phyloP scores from a whole-genome alignment of 2,113 vertebrate species.

The Hyaena hyaena region DNA sequence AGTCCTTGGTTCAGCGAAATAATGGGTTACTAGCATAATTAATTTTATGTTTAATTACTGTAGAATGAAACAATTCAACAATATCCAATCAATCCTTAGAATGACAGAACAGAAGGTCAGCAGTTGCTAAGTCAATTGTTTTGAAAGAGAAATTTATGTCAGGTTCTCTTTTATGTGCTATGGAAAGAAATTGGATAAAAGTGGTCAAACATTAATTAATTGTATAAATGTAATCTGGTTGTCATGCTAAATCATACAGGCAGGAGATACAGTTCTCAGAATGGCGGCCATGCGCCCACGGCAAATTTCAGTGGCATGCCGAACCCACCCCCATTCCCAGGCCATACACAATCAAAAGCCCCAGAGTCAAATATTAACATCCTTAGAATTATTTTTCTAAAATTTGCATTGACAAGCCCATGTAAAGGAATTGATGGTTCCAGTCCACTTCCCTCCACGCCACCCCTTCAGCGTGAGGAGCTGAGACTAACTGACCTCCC shows the following conservation, averaged over 20 bases:
- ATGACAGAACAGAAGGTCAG: constrained; percentile 91
- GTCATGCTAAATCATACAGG: constrained; percentile 84
- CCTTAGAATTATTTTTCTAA: constrained; percentile 47
- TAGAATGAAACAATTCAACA: constrained; percentile 92
- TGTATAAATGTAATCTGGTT: constrained; percentile 87
- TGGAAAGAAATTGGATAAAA: constrained; percentile 91
- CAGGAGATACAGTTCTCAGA: constrained; percentile 66
- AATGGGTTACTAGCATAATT: constrained; percentile 91
- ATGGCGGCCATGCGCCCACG: constrained; percentile 34
- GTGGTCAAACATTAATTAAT: constrained; percentile 90
- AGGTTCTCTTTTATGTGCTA: constrained; percentile 88
- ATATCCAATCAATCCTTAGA: constrained; percentile 89
- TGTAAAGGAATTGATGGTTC: not conserved
- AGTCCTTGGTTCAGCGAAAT: constrained; percentile 90
- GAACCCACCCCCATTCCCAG: constrained; percentile 33
- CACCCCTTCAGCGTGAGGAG: not conserved
- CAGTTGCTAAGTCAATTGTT: constrained; percentile 92
- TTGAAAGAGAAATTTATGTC: constrained; percentile 91
- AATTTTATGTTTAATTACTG: constrained; percentile 93
- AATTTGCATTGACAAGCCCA: constrained; percentile 25
- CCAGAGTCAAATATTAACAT: constrained; percentile 50
- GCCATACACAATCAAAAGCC: constrained; percentile 54
- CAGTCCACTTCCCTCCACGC: not conserved
- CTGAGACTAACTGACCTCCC: not conserved
- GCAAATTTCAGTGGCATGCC: constrained; percentile 69